A percentile compares a stretch with the other conserved stretches of the same genome.
phyloP scores from a whole-genome alignment of 2,797 vertebrate species.

The Anabacerthia variegaticeps region DNA sequence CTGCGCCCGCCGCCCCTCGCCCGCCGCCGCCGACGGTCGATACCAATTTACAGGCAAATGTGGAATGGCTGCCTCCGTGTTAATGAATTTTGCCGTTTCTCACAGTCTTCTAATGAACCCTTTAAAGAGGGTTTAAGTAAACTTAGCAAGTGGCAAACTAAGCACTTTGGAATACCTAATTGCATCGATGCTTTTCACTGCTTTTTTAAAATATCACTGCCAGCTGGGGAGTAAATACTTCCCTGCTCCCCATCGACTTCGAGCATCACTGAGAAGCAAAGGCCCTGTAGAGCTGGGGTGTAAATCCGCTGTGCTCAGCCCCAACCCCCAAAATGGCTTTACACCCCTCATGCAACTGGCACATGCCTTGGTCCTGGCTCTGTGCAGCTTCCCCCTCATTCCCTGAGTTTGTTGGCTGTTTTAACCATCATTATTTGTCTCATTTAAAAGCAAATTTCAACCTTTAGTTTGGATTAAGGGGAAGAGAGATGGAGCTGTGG shows the following conservation, averaged over 20 bases:
- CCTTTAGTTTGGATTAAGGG: neutral
- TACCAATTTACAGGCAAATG: constrained; percentile 87
- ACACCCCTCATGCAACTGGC: neutral
- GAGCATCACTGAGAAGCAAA: neutral
- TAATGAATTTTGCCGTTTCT: constrained; percentile 86
- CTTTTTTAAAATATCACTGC: neutral
- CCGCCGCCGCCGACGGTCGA: constrained; percentile 76
- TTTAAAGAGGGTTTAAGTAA: constrained; percentile 80
- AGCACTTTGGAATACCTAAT: constrained; percentile 66
- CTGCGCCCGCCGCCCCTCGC: constrained; percentile 65
- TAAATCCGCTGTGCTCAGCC: neutral
- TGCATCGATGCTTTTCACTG: neutral
- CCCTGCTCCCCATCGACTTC: neutral
- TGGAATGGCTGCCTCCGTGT: constrained; percentile 79
- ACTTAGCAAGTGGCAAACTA: constrained; percentile 70
- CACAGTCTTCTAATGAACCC: constrained; percentile 80
- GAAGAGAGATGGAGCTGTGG: constrained; percentile 39
- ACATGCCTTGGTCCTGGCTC: neutral
- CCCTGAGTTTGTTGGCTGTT: neutral
- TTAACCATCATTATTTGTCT: neutral
- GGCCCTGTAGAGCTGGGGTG: neutral
- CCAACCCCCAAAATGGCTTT: neutral
- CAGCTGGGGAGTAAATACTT: neutral
- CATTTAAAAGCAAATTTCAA: constrained; percentile 30
- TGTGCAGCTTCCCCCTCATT: neutral